Percentiles rank a stretch among this genome's conserved stretches.
Evolutionary conservation across 2,113 vertebrate genomes (phyloP).

Genomic region (Elanus axillaris): DNA sequence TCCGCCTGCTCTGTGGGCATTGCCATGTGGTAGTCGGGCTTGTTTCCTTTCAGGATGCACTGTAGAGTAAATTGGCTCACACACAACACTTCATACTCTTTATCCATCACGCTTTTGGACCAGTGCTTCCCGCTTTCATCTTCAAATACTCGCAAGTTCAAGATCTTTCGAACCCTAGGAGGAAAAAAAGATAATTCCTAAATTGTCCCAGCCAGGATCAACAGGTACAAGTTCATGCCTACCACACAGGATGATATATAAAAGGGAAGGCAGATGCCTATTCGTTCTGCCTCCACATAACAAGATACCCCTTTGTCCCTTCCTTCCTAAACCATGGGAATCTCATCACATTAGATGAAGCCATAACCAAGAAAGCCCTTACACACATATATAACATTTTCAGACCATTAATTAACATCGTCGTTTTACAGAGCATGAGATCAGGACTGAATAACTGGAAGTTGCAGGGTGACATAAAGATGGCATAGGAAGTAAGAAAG

Average conservation of each 20-base stretch:
- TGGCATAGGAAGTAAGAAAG: background rate
- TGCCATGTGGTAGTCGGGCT: constrained; percentile 92
- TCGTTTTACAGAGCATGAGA: background rate
- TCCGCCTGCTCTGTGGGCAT: constrained; percentile 90
- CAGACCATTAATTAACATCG: background rate
- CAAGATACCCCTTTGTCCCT: background rate
- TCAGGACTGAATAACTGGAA: background rate
- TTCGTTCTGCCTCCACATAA: background rate
- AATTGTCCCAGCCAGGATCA: background rate
- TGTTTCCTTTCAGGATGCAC: constrained; percentile 93
- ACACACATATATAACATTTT: background rate
- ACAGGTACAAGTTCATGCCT: background rate
- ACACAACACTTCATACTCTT: constrained; percentile 88
- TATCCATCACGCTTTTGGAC: constrained; percentile 92
- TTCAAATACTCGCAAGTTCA: constrained; percentile 92
- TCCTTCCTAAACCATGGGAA: background rate
- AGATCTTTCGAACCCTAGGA: constrained; percentile 90
- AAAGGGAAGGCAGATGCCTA: background rate
- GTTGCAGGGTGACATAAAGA: background rate
- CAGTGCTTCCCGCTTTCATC: constrained; percentile 91
- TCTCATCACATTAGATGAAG: background rate
- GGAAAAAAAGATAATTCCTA: background rate
- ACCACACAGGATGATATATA: background rate
- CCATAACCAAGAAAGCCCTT: background rate
- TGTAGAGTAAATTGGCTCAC: constrained; percentile 97